Percentiles rank a stretch among this genome's conserved stretches.
These are phyloP conservation scores for Ciconia maguari DNA, from an alignment of 2,113 vertebrate genomes.

Conservation along the genomic window DNA sequence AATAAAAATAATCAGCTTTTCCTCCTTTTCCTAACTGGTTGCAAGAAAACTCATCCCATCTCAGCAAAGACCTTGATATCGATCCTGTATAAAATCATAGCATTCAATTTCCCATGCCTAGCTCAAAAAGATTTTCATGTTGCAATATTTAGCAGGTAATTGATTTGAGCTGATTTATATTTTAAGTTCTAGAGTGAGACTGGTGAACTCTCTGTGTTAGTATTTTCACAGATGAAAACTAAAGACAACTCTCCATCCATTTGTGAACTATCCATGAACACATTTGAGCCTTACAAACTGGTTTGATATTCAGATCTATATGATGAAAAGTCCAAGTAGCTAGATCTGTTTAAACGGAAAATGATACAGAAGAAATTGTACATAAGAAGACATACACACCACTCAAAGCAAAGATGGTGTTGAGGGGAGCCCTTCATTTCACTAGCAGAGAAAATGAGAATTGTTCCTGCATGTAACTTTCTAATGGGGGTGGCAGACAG, in stretches of 20 bases:
- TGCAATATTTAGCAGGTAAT: constrained; percentile 7
- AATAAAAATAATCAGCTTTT: not conserved
- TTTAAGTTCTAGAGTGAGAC: not conserved
- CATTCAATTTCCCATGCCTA: not conserved
- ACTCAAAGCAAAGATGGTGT: not conserved
- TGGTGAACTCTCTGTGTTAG: not conserved
- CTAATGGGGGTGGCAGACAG: not conserved
- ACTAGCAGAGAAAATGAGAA: not conserved
- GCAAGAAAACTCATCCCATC: not conserved
- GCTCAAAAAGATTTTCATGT: not conserved
- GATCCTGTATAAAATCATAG: not conserved
- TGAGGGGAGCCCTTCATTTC: not conserved
- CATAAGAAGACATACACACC: not conserved
- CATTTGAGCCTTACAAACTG: not conserved
- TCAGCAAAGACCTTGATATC: not conserved
- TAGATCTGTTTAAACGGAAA: not conserved
- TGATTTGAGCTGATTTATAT: not conserved
- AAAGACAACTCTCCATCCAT: not conserved
- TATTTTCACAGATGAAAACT: not conserved
- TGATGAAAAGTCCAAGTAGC: not conserved
- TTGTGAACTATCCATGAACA: not conserved
- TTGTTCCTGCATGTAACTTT: not conserved
- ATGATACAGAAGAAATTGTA: not conserved
- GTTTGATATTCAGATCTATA: not conserved
- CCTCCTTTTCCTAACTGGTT: not conserved